Base-by-base conservation (phyloP, 1,140 invertebrate species). In the Micrasema longulum region DNA sequence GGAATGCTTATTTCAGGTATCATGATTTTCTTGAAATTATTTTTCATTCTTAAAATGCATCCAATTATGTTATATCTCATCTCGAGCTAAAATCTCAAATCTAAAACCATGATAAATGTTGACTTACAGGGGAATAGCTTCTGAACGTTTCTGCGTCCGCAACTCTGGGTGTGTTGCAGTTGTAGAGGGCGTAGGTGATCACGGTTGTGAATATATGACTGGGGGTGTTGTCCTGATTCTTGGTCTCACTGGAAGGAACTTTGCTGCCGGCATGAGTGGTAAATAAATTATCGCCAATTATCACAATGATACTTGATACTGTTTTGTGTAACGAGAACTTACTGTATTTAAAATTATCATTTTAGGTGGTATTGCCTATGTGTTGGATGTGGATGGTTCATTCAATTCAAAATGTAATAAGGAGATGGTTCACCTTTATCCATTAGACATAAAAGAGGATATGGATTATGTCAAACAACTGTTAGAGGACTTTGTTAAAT, bases 161-260 rank as follows among this genome's bases (percentile, higher is more conserved):
- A 99, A 99, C 85, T 98, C 96, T 16, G 98, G 98, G 20, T 97
- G 93, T 31, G 93, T 95, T 83, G 89, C 65, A 9, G 67, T 77
- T 53, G 88, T 89, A n/a, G 87, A 92, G 87, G 97, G 96, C 66
- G 96, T 97, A 63, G 98, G 98, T 53, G 98, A 99, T 87, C 97
- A 99, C 84, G 97, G 97, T 26, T 99, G 98, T 88, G 98, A 99
- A 85, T 99, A 99, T 81, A 99, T 99, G 98, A 99, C 98, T 43
- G 97, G 96, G 23, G 97, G 97, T 71, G 86, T 88, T 71, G 93
- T 93, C 69, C 85, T 99, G 6, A 94, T 99, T 80, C 87, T 99
- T 10, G 97, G 97, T 5, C 85, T 92, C n/a, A 97, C 96, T 11
- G 97, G 97, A 64, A 87, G 96, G 66, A 99, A 99, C 87, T 99